A percentile compares a stretch with the other conserved stretches of the same genome.
phyloP scores from a whole-genome alignment of 2,113 vertebrate genomes.

The Elaphurus davidianus region DNA sequence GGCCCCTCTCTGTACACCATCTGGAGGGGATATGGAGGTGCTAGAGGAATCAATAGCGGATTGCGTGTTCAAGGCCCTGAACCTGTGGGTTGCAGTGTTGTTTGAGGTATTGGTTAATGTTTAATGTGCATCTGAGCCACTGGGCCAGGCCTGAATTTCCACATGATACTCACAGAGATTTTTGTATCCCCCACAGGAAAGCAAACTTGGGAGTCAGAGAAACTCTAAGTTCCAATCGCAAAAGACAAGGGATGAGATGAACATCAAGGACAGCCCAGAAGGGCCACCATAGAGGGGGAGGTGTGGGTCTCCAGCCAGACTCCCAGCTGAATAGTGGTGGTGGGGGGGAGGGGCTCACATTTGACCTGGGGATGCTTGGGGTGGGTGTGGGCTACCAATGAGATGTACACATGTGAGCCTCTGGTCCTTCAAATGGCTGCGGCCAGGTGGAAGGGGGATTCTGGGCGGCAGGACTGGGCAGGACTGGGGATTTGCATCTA shows the following conservation, averaged over 20 bases:
- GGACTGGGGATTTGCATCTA: neutral
- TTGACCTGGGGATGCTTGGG: neutral
- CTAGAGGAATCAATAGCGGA: neutral
- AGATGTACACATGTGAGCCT: neutral
- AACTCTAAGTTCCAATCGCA: neutral
- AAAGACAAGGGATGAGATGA: neutral
- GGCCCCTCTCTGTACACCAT: neutral
- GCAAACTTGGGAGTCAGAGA: neutral
- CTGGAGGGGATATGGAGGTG: neutral
- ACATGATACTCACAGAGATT: neutral
- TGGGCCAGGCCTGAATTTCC: neutral
- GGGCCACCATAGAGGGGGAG: neutral
- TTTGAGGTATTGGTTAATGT: neutral
- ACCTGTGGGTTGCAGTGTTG: neutral
- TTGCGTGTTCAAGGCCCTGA: neutral
- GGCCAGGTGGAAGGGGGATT: neutral
- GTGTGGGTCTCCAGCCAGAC: neutral
- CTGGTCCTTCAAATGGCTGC: neutral
- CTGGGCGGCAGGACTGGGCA: neutral
- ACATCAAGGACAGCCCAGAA: neutral
- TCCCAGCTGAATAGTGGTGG: neutral
- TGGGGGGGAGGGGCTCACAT: neutral
- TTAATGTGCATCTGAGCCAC: neutral
- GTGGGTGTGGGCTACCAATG: neutral
- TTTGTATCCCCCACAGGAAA: neutral